phyloP scores from a whole-genome alignment of 2,888 invertebrate species.

The Pogonocherus hispidulus region DNA sequence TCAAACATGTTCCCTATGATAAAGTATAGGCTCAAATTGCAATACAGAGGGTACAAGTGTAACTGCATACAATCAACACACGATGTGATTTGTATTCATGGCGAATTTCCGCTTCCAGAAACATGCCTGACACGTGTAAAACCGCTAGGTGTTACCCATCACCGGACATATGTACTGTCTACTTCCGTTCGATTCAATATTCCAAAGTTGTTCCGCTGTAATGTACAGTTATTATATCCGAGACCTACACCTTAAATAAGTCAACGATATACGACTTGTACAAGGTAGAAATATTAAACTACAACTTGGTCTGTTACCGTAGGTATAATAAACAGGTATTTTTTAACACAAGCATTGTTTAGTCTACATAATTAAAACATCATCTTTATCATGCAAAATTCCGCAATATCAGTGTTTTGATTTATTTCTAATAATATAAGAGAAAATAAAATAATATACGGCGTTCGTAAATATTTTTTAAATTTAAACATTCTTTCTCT shows the following conservation, averaged over 20 bases:
- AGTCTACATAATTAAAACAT: too few relatives aligned
- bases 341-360: too few relatives aligned
- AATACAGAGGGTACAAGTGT: slow-evolving; percentile 46
- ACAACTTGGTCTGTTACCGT: background rate
- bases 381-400: too few relatives aligned
- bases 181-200: slow-evolving; percentile 50
- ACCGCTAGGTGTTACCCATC: slow-evolving; percentile 47
- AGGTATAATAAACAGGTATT: too few relatives aligned
- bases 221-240: slow-evolving; percentile 43
- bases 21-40: slow-evolving; percentile 44
- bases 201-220: slow-evolving; percentile 35
- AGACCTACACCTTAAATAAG: slow-evolving; percentile 35
- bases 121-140: slow-evolving; percentile 50
- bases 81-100: slow-evolving; percentile 56
- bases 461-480: too few relatives aligned
- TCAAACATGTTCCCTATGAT: too few relatives aligned
- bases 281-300: slow-evolving; percentile 40
- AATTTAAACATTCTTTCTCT: too few relatives aligned
- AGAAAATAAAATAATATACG: too few relatives aligned
- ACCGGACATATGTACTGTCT: slow-evolving; percentile 51
- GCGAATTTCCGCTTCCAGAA: slow-evolving; percentile 55
- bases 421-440: too few relatives aligned
- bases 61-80: slow-evolving; percentile 42
- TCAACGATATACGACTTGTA: slow-evolving; percentile 35
- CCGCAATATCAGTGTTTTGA: too few relatives aligned